A percentile compares a stretch with the other conserved stretches of the same genome.
Evolutionary conservation across 1,140 invertebrate species (phyloP).

Genomic region (Cydia amplana): DNA sequence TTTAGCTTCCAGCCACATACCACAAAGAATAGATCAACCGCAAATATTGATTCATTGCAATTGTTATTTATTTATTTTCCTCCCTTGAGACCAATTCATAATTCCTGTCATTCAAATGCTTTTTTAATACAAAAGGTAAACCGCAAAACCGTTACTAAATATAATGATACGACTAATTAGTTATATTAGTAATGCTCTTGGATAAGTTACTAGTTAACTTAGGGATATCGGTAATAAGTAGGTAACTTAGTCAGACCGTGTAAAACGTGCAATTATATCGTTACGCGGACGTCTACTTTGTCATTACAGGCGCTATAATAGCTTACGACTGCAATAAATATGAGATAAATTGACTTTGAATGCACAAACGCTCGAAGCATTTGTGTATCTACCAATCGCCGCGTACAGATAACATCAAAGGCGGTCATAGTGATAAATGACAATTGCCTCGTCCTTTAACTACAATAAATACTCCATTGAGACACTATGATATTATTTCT

Average conservation of each 20-base stretch:
- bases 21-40: not conserved
- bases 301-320: slow-evolving; percentile 27
- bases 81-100: not conserved
- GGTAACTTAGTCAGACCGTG: not conserved
- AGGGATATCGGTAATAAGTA: not conserved
- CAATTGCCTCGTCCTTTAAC: slow-evolving; percentile 73
- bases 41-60: not conserved
- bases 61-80: not conserved
- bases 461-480: slow-evolving; percentile 71
- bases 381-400: slow-evolving; percentile 30
- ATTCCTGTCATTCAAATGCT: not conserved
- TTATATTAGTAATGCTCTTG: not conserved
- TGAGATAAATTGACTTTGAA: slow-evolving; percentile 23
- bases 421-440: slow-evolving; percentile 74
- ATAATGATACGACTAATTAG: not conserved
- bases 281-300: slow-evolving; percentile 40
- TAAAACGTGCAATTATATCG: slow-evolving; percentile 43
- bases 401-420: slow-evolving; percentile 74
- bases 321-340: slow-evolving; percentile 17
- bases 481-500: slow-evolving; percentile 71
- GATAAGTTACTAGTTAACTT: not conserved
- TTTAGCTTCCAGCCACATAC: not conserved
- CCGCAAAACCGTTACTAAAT: not conserved
- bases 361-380: slow-evolving; percentile 14
- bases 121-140: not conserved